A percentile compares a stretch with the other conserved stretches of the same genome.
phyloP scores from a whole-genome alignment of 35 echinoderm and acorn worm genomes.

The Ophiothrix spiculata region DNA sequence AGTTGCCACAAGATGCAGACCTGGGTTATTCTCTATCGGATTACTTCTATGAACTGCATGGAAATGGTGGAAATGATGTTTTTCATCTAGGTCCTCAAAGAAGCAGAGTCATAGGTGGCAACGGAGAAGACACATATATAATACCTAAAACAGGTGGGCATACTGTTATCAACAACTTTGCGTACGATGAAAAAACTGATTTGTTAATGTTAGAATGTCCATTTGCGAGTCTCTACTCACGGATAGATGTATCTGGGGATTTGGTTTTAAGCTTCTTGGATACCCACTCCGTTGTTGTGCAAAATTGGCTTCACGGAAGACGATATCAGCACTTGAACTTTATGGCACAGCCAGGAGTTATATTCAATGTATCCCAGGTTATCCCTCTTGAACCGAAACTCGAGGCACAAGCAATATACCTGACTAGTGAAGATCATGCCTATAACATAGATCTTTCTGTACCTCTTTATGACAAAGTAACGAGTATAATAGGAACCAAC shows the following conservation, averaged over 20 bases:
- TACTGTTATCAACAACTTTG: slow-evolving; percentile 14
- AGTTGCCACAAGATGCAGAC: no score
- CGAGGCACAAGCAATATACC: neutral
- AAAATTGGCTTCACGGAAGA: neutral
- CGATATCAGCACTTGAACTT: slow-evolving; percentile 3
- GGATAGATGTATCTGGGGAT: neutral
- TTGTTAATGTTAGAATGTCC: neutral
- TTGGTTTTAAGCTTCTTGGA: neutral
- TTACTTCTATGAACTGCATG: no score
- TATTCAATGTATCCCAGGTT: neutral
- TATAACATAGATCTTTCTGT: neutral
- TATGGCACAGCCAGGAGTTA: neutral
- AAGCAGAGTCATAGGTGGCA: no score
- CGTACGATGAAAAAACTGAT: neutral
- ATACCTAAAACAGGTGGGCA: neutral
- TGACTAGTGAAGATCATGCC: neutral
- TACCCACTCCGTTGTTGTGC: neutral
- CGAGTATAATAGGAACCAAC: neutral
- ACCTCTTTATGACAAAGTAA: neutral
- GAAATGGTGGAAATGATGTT: no score
- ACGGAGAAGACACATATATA: slow-evolving; percentile 8
- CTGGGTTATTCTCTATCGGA: no score
- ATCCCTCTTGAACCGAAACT: neutral
- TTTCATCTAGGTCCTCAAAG: no score
- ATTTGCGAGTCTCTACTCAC: slow-evolving; percentile 10